Base-by-base conservation (phyloP, 2,113 vertebrate genomes). In the Ctenodactylus gundi region DNA sequence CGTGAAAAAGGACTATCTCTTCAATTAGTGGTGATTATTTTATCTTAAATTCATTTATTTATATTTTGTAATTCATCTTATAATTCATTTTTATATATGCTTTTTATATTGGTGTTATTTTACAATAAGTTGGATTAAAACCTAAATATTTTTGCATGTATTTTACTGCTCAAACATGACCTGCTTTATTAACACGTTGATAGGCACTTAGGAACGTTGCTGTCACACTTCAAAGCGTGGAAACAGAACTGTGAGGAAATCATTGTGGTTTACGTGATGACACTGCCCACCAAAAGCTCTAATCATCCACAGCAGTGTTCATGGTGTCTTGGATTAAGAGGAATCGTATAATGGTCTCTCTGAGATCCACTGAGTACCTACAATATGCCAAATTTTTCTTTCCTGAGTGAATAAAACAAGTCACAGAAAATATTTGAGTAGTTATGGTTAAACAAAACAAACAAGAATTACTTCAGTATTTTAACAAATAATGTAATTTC, bases 211-310 rank as follows among this genome's bases (percentile, higher is more conserved):
- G 31, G 4, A 81, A 84, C 34, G 27, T 49, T 85, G 58, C 53
- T 89, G 15, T 81, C 39, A 34, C 78, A n/a, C 65, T 90, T 93
- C 70, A 88, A 90, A 93, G n/a, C 67, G 41, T 94, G 44, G 68
- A 85, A 85, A 78, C 14, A n/a, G 23, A 96, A 29, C 41, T 73
- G 44, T 55, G 41, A 94, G 80, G 53, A 93, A 88, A n/a, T 46
- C 39, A 85, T 87, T 86, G 49, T 39, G 36, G 53, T n/a, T 85
- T 81, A 27, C 57, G 85, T 67, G 44, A 82, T 81, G 58, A 31
- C 11, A 58, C 58, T 29, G 1, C 34, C 65, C 41, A 78, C 65
- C 18, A 34, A 77, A 77, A 44, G 15, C 62, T 76, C 80, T 57
- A 91, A 78, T 80, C 55, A 68, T 34, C 58, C 81, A 68, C 2